Percentiles rank a stretch among this genome's conserved stretches.
Evolutionary conservation across 2,113 vertebrate genomes (phyloP).

Genomic region (Mystacornis crossleyi): DNA sequence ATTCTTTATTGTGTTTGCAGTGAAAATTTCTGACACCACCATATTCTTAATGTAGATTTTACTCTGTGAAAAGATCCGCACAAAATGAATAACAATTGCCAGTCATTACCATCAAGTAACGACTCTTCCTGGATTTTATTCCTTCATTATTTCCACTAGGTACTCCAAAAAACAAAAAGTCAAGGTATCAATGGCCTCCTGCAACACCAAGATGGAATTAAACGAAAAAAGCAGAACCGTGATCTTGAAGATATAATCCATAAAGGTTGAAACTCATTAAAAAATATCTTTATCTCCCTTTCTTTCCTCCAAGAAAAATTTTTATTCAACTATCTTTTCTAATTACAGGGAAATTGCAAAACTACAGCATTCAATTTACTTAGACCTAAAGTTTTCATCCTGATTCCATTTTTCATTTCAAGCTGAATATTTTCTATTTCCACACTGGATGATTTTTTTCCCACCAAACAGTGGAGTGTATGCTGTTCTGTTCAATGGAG

Average conservation of each 20-base stretch:
- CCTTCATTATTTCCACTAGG: not conserved
- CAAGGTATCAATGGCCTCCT: not conserved
- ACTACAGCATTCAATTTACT: not conserved
- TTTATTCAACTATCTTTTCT: not conserved
- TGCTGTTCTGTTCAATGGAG: not conserved
- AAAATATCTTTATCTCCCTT: not conserved
- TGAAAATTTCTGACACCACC: not conserved
- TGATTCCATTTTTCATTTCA: not conserved
- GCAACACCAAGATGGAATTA: not conserved
- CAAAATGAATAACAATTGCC: not conserved
- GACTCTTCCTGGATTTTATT: not conserved
- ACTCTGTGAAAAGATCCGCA: not conserved
- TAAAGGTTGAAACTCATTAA: not conserved
- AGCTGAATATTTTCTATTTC: not conserved
- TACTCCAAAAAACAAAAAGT: not conserved
- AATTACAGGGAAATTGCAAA: not conserved
- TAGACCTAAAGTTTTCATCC: not conserved
- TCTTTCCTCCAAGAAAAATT: not conserved
- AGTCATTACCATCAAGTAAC: not conserved
- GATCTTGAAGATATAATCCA: not conserved
- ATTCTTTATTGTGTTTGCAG: not conserved
- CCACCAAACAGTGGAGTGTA: not conserved
- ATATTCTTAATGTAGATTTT: not conserved
- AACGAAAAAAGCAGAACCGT: not conserved
- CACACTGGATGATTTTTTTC: not conserved